Conservation (phyloP, 1,140 invertebrate genomes). For the Heliconius nattereri region DNA sequence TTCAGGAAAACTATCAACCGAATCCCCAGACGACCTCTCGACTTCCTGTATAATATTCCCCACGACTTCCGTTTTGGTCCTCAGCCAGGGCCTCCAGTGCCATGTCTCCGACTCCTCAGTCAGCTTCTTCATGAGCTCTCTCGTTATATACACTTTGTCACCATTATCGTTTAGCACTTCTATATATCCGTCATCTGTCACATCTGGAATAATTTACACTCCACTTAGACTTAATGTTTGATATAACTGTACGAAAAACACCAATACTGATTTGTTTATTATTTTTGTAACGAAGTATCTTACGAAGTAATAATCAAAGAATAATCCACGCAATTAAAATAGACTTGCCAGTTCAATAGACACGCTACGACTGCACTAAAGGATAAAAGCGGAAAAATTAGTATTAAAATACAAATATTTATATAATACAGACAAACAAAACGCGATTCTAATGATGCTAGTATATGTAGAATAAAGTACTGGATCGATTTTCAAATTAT, state of each 20-base stretch:
- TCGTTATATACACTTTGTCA: slow-evolving; percentile 52
- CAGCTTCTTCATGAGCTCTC: slow-evolving; percentile 58
- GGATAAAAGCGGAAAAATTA: slow-evolving; percentile 18
- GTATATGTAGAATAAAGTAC: background rate
- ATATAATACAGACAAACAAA: background rate
- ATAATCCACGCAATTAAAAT: background rate
- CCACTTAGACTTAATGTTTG: background rate
- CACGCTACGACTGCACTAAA: slow-evolving; percentile 23
- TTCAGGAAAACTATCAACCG: slow-evolving; percentile 62
- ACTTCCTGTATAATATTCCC: slow-evolving; percentile 54
- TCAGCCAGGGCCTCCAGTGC: slow-evolving; percentile 71
- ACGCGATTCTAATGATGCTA: background rate
- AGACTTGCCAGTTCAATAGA: slow-evolving; percentile 12
- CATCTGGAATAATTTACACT: slow-evolving; percentile 46
- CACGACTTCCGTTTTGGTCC: slow-evolving; percentile 52
- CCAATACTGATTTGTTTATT: no score
- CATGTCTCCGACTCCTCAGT: slow-evolving; percentile 56
- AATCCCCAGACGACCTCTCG: slow-evolving; percentile 43
- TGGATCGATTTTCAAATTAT: slow-evolving; percentile 31
- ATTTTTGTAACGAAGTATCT: no score
- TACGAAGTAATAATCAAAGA: background rate
- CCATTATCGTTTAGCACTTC: slow-evolving; percentile 58
- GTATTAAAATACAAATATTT: slow-evolving; percentile 2
- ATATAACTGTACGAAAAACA: background rate
- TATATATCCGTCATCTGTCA: slow-evolving; percentile 42